Evolutionary conservation across 2,113 vertebrate species (phyloP), one percentile per base, ranked within the genome.

Genomic region (Chitala chitala): DNA sequence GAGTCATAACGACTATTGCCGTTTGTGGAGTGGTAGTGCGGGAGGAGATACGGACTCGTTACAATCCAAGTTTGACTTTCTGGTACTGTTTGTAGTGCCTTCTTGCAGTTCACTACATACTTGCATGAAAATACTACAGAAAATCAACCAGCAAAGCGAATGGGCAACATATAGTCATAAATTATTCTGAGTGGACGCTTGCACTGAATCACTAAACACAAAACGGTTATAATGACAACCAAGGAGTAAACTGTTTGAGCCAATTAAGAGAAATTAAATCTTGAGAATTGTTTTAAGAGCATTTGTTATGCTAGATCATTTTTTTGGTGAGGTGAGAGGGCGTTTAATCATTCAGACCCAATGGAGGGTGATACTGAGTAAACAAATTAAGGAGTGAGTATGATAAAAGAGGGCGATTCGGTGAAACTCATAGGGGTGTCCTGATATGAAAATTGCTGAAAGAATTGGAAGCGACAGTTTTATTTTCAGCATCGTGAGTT

Each of bases 221-320:
- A 63, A 63, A 36, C 59, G 31, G 38, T 63, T 36, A 63, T 63
- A 17, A 5, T 36, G 38, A 38, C 38, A 15, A 29, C 17, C 59
- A 63, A 38, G 64, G 61, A 40, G 51, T 73, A 71, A 79, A 75
- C 69, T 54, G 50, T 73, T 69, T 76, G 51, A 75, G 68, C 54
- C 61, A 29, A 71, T 65, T 46, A 78, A 58, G 53, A 61, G 24
- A 58, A 20, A 51, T 70, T 82, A 53, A 51, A 69, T 36, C 63
- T 64, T 56, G 7, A 36, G 15, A 51, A 51, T 44, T 68, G 13
- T 38, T 71, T 54, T 6, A 29, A 56, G 44, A 36, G 3, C 42
- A n/a, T 9, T 22, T 58, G 26, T 51, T 46, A 24, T 46, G 10
- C 44, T 31, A 38, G 31, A 73, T 36, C 12, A 61, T 31, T 26